Conservation (phyloP, 2,888 invertebrate genomes). For the Diabrotica balteata region DNA sequence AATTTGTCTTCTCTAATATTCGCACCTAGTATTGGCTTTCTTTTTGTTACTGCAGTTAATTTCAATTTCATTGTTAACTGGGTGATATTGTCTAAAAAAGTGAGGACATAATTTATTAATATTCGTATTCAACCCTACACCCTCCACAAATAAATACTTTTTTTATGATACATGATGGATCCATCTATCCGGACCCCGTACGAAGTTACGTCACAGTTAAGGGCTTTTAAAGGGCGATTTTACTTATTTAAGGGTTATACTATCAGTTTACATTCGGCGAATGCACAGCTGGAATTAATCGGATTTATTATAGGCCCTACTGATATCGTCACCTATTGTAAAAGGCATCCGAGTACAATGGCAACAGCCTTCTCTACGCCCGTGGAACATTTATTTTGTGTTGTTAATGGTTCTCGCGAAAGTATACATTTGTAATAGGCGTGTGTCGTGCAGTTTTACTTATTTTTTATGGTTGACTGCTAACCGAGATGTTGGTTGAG, state of each 20-base stretch:
- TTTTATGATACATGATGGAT: slow-evolving; percentile 8
- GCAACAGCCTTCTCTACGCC: slow-evolving; percentile 36
- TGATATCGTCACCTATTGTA: slow-evolving; percentile 49
- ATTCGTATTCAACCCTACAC: slow-evolving; percentile 2
- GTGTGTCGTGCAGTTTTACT: slow-evolving; percentile 48
- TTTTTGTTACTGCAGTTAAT: no score
- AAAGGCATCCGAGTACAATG: slow-evolving; percentile 10
- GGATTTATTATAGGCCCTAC: slow-evolving; percentile 57
- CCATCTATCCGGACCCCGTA: slow-evolving; percentile 21
- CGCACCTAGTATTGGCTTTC: no score
- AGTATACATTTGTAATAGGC: slow-evolving; percentile 57
- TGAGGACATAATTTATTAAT: not conserved
- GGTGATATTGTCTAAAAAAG: not conserved
- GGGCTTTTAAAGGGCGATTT: slow-evolving; percentile 45
- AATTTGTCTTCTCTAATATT: no score
- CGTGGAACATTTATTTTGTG: slow-evolving; percentile 53
- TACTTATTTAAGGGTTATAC: slow-evolving; percentile 42
- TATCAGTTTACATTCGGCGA: slow-evolving; percentile 57
- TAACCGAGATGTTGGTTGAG: slow-evolving; percentile 31
- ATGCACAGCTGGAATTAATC: slow-evolving; percentile 61
- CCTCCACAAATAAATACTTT: slow-evolving; percentile 7
- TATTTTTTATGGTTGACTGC: slow-evolving; percentile 43
- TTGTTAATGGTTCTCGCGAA: slow-evolving; percentile 47
- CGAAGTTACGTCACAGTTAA: slow-evolving; percentile 32
- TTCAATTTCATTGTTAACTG: no score